A percentile compares a stretch with the other conserved stretches of the same genome.
Evolutionary conservation across 2,888 invertebrate genomes (phyloP).

Genomic region (Spodoptera picta): DNA sequence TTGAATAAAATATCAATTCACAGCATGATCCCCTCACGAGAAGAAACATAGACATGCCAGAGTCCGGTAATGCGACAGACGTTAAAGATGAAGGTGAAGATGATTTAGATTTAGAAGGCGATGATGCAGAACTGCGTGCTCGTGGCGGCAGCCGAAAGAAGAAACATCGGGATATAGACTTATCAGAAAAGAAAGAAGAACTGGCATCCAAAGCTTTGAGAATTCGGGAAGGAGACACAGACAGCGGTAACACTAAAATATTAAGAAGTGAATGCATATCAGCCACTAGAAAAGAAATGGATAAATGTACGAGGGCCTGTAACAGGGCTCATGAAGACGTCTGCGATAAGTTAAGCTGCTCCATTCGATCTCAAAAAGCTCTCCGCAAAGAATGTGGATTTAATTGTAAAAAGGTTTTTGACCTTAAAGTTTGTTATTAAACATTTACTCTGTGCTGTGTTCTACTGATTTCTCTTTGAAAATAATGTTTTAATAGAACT

Average conservation of each 20-base stretch:
- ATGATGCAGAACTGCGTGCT: neutral
- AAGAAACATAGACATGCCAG: slow-evolving; percentile 15
- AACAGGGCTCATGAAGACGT: slow-evolving; percentile 22
- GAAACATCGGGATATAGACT: neutral
- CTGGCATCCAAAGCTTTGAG: neutral
- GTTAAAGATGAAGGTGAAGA: neutral
- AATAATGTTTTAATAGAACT: too few relatives aligned
- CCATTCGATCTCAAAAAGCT: slow-evolving; percentile 15
- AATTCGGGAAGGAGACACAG: neutral
- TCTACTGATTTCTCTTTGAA: too few relatives aligned
- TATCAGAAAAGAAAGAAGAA: slow-evolving; percentile 7
- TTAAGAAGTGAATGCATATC: slow-evolving; percentile 8
- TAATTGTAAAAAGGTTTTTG: slow-evolving; percentile 31
- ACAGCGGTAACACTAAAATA: neutral
- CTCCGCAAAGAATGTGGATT: slow-evolving; percentile 22
- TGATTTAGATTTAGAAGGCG: neutral
- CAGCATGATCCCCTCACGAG: slow-evolving; percentile 7
- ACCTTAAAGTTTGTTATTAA: slow-evolving; percentile 12
- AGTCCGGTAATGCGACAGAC: neutral
- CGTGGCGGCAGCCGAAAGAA: too few relatives aligned
- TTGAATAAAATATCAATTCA: neutral
- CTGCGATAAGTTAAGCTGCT: slow-evolving; percentile 22
- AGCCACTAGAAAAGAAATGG: neutral
- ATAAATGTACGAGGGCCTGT: slow-evolving; percentile 24
- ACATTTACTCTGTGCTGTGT: neutral